A percentile compares a stretch with the other conserved stretches of the same genome.
These are phyloP conservation scores for Nephrotoma appendiculata DNA, from an alignment of 2,888 invertebrate species.

Conservation along the genomic window DNA sequence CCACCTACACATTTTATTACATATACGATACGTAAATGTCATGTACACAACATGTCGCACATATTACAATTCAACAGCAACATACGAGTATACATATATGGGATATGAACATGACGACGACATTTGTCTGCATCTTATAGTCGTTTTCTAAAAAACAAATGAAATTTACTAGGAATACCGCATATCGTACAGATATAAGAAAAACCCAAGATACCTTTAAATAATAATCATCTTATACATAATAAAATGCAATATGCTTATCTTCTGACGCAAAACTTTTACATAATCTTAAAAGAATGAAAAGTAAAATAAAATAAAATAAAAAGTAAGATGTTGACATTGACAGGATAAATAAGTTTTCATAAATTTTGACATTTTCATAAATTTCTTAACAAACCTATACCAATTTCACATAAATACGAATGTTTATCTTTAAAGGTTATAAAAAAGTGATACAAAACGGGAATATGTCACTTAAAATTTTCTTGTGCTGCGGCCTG, in stretches of 20 bases:
- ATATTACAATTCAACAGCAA: background rate
- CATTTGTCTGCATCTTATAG: background rate
- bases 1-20: background rate
- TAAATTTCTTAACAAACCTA: background rate
- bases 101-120: background rate
- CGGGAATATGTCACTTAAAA: background rate
- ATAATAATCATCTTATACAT: background rate
- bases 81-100: background rate
- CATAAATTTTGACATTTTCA: background rate
- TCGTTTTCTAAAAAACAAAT: too few relatives aligned
- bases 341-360: constrained; percentile 4
- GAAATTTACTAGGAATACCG: background rate
- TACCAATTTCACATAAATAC: background rate
- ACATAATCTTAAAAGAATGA: background rate
- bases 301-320: background rate
- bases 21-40: background rate
- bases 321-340: background rate
- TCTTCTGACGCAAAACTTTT: background rate
- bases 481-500: background rate
- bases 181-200: background rate
- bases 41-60: background rate
- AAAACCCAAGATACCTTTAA: background rate
- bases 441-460: background rate
- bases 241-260: background rate
- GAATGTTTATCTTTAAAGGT: background rate